Evolutionary conservation across 2,888 invertebrate species (phyloP).

Genomic region (Nipponacmea schrenckii): DNA sequence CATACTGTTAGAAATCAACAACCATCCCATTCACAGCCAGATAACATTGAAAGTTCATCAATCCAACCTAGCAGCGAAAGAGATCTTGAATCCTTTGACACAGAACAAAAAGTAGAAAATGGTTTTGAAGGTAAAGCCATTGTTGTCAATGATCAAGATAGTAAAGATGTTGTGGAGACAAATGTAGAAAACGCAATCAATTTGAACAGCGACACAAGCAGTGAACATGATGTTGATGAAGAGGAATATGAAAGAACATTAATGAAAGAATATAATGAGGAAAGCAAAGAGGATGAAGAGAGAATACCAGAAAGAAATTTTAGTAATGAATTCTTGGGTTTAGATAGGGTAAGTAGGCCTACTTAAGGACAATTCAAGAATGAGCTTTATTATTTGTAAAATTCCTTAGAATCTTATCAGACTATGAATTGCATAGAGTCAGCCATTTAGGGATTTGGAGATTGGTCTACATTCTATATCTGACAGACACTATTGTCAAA

Average conservation of each 20-base stretch:
- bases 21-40: neutral
- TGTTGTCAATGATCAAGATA: neutral
- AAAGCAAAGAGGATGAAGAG: neutral
- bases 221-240: neutral
- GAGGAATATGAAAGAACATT: neutral
- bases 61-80: no score
- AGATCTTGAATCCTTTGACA: no score
- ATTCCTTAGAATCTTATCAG: no score
- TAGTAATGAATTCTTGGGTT: neutral
- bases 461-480: no score
- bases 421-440: no score
- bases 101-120: neutral
- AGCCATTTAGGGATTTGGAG: no score
- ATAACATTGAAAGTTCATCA: neutral
- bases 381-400: no score
- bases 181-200: no score
- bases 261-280: no score
- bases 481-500: no score
- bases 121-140: neutral
- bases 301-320: neutral
- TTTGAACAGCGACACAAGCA: no score
- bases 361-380: no score
- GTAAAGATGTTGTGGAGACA: neutral
- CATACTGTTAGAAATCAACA: slow-evolving; percentile 73
- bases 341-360: neutral